These are phyloP conservation scores for Erpornis zantholeuca DNA, from an alignment of 2,113 vertebrate species.

Conservation along the genomic window DNA sequence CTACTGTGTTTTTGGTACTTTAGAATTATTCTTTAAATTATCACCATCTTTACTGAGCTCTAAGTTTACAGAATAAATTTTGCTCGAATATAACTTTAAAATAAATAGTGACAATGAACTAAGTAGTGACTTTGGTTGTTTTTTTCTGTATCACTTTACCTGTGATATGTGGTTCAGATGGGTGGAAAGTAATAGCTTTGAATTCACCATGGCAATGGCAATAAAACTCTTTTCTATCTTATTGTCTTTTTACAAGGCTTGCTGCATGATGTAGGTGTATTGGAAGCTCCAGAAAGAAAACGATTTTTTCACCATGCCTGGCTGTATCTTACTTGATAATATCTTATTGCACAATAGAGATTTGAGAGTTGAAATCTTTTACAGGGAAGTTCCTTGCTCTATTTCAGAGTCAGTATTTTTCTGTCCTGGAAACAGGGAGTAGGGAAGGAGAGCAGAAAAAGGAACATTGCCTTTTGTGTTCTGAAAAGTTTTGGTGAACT, in stretches of 20 bases:
- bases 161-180: not conserved
- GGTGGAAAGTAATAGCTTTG: not conserved
- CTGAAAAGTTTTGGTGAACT: not conserved
- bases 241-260: not conserved
- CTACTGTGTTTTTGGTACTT: not conserved
- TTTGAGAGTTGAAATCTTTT: not conserved
- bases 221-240: not conserved
- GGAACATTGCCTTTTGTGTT: not conserved
- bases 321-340: not conserved
- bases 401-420: not conserved
- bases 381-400: not conserved
- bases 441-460: not conserved
- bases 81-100: not conserved
- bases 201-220: not conserved
- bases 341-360: not conserved
- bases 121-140: not conserved
- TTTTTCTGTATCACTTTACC: not conserved
- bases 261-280: not conserved
- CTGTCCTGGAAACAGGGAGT: not conserved
- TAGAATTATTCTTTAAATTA: not conserved
- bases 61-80: not conserved
- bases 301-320: not conserved
- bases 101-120: not conserved
- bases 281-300: not conserved
- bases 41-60: not conserved